Base-by-base conservation (phyloP, 2,113 vertebrate species). In the Marmota monax region DNA sequence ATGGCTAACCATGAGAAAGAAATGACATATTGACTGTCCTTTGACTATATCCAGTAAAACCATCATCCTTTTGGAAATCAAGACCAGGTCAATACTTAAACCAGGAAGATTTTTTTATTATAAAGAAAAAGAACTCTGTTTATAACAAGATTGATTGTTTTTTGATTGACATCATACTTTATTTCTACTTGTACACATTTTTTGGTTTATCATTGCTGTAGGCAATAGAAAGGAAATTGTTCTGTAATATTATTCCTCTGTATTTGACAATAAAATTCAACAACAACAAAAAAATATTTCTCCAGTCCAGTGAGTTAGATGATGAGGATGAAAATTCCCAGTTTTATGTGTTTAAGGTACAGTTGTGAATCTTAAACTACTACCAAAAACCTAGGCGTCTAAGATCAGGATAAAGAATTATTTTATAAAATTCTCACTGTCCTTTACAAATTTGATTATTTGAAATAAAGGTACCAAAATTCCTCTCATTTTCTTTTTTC, bases 251-350 rank as follows among this genome's bases (percentile, higher is more conserved):
- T 87, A 88, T 92, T n/a, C 34, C 72, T 93, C 78, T 87, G 89
- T 79, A 76, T 89, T 94, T 42, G 42, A 86, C 63, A 87, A 87
- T 96, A 97, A 97, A 97, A 94, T 86, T 34, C 39, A 94, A 93
- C 70, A 45, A 45, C 10, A 94, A 89, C 94, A 96, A 97, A 85
- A 94, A 95, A 96, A 76, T 88, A 79, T 73, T 78, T 37, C 20
- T 94, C 23, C 63, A 84, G 63, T 95, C n/a, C 29, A 77, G 51
- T 29, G 70, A 96, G 67, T 61, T 90, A 84, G 69, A 51, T 61
- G 58, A 80, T 80, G 67, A 22, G 95, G 78, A 87, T 63, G 25
- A 96, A 95, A 96, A 89, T 56, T 91, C 37, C 58, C 6, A 34
- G 51, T 91, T 87, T 97, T 93, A 94, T 80, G n/a, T 45, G 20